phyloP scores from a whole-genome alignment of 2,113 vertebrate species.

The Bos javanicus region DNA sequence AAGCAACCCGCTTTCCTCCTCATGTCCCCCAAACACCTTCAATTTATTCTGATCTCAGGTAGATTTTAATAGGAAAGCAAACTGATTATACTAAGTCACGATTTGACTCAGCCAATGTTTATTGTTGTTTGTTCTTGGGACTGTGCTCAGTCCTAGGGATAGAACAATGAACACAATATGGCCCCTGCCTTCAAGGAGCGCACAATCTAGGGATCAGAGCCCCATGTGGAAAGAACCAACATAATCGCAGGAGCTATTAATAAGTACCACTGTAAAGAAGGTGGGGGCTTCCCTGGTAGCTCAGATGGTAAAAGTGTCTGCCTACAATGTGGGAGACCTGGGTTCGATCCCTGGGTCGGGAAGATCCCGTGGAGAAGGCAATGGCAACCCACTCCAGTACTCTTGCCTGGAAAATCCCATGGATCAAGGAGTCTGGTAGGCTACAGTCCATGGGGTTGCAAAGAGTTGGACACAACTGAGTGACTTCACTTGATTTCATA shows the following conservation, averaged over 20 bases:
- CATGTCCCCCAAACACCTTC: background rate
- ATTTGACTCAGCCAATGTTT: background rate
- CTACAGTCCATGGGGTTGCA: too few species aligned
- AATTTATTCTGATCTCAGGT: background rate
- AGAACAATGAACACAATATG: background rate
- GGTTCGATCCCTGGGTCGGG: too few species aligned
- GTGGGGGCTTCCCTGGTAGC: too few species aligned
- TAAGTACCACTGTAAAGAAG: background rate
- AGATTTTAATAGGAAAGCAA: background rate
- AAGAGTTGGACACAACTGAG: too few species aligned
- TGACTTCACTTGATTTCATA: background rate
- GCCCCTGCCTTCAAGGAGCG: background rate
- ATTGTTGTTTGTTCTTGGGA: background rate
- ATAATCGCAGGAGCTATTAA: background rate
- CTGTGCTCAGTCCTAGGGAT: background rate
- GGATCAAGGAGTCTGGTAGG: too few species aligned
- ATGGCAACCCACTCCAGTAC: too few species aligned
- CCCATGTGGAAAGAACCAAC: background rate
- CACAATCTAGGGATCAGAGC: background rate
- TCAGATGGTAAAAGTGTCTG: too few species aligned
- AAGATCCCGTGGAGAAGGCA: too few species aligned
- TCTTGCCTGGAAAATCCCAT: too few species aligned
- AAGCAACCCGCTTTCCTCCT: background rate
- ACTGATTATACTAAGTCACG: background rate
- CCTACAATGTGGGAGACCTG: fast-evolving